Evolutionary conservation across 1,140 invertebrate genomes (phyloP).

Genomic region (Penaeus vannamei): DNA sequence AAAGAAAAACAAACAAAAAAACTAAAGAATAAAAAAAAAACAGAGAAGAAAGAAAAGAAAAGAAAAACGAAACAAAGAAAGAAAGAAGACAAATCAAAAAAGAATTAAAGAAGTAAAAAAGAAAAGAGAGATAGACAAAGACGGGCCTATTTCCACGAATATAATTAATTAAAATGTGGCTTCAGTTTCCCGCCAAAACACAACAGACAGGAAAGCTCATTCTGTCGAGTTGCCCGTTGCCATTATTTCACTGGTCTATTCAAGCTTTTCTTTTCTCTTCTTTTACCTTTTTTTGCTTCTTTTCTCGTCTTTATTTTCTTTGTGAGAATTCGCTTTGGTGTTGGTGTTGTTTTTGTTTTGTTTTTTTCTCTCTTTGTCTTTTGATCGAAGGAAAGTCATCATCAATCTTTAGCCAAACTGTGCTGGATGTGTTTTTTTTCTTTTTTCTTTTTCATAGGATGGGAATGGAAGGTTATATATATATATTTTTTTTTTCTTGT

Average conservation of each 20-base stretch:
- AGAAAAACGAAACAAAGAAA: not conserved
- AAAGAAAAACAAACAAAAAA: too few species aligned
- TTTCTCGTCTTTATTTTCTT: not conserved
- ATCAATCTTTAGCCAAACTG: too few species aligned
- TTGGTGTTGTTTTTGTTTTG: not conserved
- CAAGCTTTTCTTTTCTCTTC: not conserved
- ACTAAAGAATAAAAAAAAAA: not conserved
- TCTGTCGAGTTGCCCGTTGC: too few species aligned
- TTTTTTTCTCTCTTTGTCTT: not conserved
- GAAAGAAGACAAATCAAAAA: not conserved
- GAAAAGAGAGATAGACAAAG: not conserved
- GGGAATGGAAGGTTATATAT: too few species aligned
- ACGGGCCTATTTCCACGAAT: too few species aligned
- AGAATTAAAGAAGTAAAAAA: not conserved
- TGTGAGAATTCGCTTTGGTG: not conserved
- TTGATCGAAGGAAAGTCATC: not conserved
- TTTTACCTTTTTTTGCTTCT: not conserved
- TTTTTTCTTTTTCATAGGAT: not conserved
- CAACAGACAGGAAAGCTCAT: too few species aligned
- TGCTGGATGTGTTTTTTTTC: not conserved
- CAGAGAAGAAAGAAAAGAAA: not conserved
- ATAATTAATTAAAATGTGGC: too few species aligned
- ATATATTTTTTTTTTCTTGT: not conserved
- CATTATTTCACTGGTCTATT: not conserved
- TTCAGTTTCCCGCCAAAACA: too few species aligned